phyloP scores from a whole-genome alignment of 2,888 invertebrate genomes.

The Apamea sordens region DNA sequence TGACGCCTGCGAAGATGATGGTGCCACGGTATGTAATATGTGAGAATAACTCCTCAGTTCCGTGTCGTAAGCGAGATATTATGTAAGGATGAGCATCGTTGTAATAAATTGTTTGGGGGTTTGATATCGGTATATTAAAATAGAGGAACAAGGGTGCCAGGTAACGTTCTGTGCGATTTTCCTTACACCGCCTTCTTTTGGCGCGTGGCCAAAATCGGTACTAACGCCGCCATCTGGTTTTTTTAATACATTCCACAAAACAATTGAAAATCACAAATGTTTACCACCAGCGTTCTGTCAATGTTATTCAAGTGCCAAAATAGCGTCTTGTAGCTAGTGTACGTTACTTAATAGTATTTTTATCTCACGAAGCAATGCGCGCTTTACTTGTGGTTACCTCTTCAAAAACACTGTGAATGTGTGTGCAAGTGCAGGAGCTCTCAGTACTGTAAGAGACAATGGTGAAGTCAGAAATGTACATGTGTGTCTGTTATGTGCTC shows the following conservation, averaged over 20 bases:
- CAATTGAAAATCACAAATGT: not conserved
- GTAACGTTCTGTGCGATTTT: not conserved
- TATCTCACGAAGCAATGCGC: not conserved
- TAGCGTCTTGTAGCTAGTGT: not conserved
- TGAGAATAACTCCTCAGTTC: constrained; percentile 33
- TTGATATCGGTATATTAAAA: constrained; percentile 24
- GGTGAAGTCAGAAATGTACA: not conserved
- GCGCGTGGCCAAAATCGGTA: not conserved
- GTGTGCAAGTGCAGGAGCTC: not conserved
- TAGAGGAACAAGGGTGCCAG: not conserved
- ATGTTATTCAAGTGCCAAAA: not conserved
- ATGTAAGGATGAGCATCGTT: not conserved
- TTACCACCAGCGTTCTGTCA: not conserved
- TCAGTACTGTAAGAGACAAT: not conserved
- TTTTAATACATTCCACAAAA: not conserved
- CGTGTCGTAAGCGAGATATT: constrained; percentile 10
- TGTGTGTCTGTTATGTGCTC: not conserved
- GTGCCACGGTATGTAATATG: constrained; percentile 50
- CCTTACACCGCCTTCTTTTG: not conserved
- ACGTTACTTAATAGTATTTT: not conserved
- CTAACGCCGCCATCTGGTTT: not conserved
- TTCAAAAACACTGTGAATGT: not conserved
- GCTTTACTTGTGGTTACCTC: not conserved
- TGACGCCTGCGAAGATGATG: constrained; percentile 31
- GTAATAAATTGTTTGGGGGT: constrained; percentile 17